phyloP scores from a whole-genome alignment of 2,113 vertebrate species.

The Aphyosemion australe region DNA sequence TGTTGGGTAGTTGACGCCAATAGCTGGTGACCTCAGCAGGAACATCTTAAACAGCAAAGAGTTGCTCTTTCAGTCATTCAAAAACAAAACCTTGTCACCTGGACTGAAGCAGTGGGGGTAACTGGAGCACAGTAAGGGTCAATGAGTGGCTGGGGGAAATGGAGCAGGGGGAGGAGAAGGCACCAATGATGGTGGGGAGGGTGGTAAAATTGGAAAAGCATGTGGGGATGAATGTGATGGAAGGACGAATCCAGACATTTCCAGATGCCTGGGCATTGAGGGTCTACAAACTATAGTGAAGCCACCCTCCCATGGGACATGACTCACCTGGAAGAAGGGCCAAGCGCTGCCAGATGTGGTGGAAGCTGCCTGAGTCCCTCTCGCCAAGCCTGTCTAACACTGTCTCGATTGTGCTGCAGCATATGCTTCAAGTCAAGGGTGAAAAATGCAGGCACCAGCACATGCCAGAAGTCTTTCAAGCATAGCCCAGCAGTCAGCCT shows the following conservation, averaged over 20 bases:
- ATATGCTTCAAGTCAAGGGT: conserved; percentile 98
- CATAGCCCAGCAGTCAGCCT: conserved; percentile 93
- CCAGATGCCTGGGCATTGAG: conserved; percentile 87
- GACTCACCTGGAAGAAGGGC: conserved; percentile 95
- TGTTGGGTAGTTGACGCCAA: no score
- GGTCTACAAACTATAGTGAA: conserved; percentile 65
- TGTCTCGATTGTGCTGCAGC: conserved; percentile 91
- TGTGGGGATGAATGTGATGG: conserved; percentile 89
- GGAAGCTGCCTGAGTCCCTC: conserved; percentile 86
- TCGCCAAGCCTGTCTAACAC: conserved; percentile 87
- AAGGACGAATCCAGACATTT: conserved; percentile 84
- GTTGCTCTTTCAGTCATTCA: no score
- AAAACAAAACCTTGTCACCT: no score
- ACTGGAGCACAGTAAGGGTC: conserved; percentile 52
- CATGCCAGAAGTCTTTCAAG: conserved; percentile 96
- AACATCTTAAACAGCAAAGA: no score
- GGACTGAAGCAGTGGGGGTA: conserved; percentile 72
- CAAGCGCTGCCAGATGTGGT: conserved; percentile 95
- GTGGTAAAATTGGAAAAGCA: conserved; percentile 78
- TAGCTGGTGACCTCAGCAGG: no score
- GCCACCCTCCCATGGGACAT: conserved; percentile 90
- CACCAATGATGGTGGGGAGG: no score
- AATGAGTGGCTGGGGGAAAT: background rate
- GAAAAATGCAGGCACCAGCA: conserved; percentile 93
- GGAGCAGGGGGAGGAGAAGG: conserved; percentile 64